Base-by-base conservation (phyloP, 2,888 invertebrate species). In the Acanthopleura granulata region DNA sequence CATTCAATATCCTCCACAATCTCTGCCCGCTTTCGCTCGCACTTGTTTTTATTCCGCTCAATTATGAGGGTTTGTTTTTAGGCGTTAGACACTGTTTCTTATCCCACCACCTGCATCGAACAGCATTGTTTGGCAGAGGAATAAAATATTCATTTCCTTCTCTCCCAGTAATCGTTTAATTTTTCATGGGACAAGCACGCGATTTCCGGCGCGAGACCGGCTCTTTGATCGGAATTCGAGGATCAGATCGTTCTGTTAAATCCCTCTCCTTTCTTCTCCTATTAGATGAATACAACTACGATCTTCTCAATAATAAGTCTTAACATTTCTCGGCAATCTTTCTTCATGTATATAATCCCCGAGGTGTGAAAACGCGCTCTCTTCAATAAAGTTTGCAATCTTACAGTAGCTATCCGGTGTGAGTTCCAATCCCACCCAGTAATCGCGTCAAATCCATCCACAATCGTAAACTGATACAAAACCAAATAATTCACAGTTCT, bases 91-190 rank as follows among this genome's bases (percentile, higher is more conserved):
- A 18, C 18, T 57, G 57, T n/a, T n/a, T n/a, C 18, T n/a, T 18
- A 57, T n/a, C n/a, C n/a, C 57, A 40, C 40, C 40, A 40, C 40
- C 40, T 40, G 40, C 57, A 57, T 57, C 18, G 3, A 57, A 57
- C 57, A 57, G 57, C 57, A 12, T 57, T 57, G 57, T 57, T 18
- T 57, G 57, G 57, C 25, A 66, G 29, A 66, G 16, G 29, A 22
- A 66, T 66, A 27, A 66, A 66, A 66, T 66, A 66, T 66, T 66
- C 25, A 66, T 66, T 66, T 66, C 66, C 66, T 27, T 16, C 25
- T 16, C 22, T 66, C 22, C 29, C 25, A 66, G 66, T 22, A 66
- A 66, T 27, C 29, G 22, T 22, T 66, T 66, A 66, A 66, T 66
- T 27, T 22, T 66, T 66, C 29, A 66, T 66, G 6, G 4, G 29